Evolutionary conservation across 2,797 vertebrate species (phyloP), one percentile per base, ranked within the genome.

Genomic region (Platyrinchus mystaceus): DNA sequence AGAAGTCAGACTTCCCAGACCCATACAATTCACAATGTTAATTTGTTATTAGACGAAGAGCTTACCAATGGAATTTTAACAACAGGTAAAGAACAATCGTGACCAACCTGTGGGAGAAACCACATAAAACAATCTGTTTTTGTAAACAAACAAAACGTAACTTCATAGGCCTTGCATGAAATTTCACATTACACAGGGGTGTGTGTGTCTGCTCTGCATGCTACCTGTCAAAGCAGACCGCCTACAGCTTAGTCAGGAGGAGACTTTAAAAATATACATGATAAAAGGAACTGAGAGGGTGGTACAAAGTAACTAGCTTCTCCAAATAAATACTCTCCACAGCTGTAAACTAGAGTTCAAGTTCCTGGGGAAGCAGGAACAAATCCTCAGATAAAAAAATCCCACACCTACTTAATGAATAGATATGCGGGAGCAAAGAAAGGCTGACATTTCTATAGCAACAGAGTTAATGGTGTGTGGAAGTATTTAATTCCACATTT

Each of bases 381-480:
- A 94, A 94, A 89, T 81, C 82, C 59, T 78, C 50, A 71, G 82
- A 91, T 84, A 81, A 94, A 92, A 94, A 75, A 75, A 47, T 22
- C 24, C 0, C 52, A 37, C 58, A 76, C 52, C 26, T 53, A 73
- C 56, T 86, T 93, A 92, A 93, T 83, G 58, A 91, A 64, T 32
- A 88, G 91, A 86, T 84, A 93, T 0, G 83, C 87, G 69, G 89
- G 91, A 93, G 73, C 43, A 88, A 86, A 90, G 89, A 73, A 86
- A 74, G 52, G 55, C 70, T 94, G 93, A 79, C 80, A 87, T 94
- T 88, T 94, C 95, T 86, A 88, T 69, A 88, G 93, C 77, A 91
- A 81, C 85, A 46, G 59, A 73, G 79, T 91, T 93, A 94, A 96
- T 43, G 79, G 55, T 64, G 82, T 28, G 1, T 67, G 59, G 69